Base-by-base conservation (phyloP, 2,797 vertebrate genomes). In the Notolabrus celidotus region DNA sequence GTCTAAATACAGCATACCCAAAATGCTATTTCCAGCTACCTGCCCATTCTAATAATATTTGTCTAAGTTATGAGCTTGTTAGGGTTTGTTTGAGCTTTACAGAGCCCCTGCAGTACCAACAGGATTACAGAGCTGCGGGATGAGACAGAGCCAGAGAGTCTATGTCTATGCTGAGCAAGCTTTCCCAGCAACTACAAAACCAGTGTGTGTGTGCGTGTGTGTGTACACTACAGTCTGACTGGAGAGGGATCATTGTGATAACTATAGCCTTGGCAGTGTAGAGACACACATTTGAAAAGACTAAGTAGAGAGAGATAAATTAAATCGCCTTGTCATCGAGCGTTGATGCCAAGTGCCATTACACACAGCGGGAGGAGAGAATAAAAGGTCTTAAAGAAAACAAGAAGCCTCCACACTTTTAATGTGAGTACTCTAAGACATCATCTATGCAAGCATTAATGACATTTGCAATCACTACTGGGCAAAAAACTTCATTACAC, bases 361-460 rank as follows among this genome's bases (percentile, higher is more conserved):
- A 81, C 60, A 61, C 84, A 55, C 86, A 86, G 85, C 83, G n/a
- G 83, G 86, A 74, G 81, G 50, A 77, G 50, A 67, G 77, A 84
- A 79, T 82, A 78, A 87, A 73, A 61, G 69, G 77, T 78, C 79
- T 85, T 80, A 65, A 82, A 66, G 76, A 86, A 89, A 87, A 89
- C 83, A 83, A 85, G 82, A 56, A 46, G 67, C 77, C 76, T 80
- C 69, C 58, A 71, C 63, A 84, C 72, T 79, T 75, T 68, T 93
- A 91, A 91, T 89, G 87, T 6, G 76, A 85, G 43, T 50, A 80
- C 80, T 85, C 68, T 36, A 67, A 85, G 80, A 82, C 83, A 90
- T 90, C 85, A 83, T 91, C 83, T 80, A 75, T 60, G 69, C 72
- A 22, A 82, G 69, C 79, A 82, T 85, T 92, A 92, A 92, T 89